Conservation (phyloP, 2,888 invertebrate species). For the Caenorhabditis plicata region DNA sequence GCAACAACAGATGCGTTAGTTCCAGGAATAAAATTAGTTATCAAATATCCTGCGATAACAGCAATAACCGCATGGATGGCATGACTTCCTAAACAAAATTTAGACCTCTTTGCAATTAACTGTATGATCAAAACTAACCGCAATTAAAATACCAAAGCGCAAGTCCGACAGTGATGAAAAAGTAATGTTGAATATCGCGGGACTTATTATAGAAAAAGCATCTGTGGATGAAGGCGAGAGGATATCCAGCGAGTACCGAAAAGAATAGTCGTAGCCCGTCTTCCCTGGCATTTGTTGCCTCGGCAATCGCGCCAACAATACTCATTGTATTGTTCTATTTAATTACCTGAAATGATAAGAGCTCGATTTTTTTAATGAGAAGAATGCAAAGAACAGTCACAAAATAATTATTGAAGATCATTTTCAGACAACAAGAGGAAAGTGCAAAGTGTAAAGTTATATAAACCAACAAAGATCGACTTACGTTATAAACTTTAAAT, state of each 20-base stretch:
- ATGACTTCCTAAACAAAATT: slow-evolving; percentile 16
- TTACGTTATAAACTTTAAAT: no score
- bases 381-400: no score
- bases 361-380: no score
- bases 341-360: background rate
- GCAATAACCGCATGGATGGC: slow-evolving; percentile 79
- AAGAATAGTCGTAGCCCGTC: slow-evolving; percentile 60
- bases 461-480: no score
- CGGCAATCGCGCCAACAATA: slow-evolving; percentile 43
- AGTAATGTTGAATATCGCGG: slow-evolving; percentile 49
- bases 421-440: no score
- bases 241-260: slow-evolving; percentile 61
- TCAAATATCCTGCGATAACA: slow-evolving; percentile 75
- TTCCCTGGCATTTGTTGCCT: slow-evolving; percentile 50
- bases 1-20: slow-evolving; percentile 74
- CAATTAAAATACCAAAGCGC: slow-evolving; percentile 61
- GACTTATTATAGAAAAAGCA: slow-evolving; percentile 54
- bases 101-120: background rate
- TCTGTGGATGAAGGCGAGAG: slow-evolving; percentile 59
- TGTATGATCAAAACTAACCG: slow-evolving; percentile 34
- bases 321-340: no score
- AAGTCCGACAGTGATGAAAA: slow-evolving; percentile 54
- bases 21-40: slow-evolving; percentile 74
- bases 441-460: no score
- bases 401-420: no score